Evolutionary conservation across 2,888 invertebrate genomes (phyloP), one percentile per base, ranked within the genome.

Genomic region (Euzetes globulus): DNA sequence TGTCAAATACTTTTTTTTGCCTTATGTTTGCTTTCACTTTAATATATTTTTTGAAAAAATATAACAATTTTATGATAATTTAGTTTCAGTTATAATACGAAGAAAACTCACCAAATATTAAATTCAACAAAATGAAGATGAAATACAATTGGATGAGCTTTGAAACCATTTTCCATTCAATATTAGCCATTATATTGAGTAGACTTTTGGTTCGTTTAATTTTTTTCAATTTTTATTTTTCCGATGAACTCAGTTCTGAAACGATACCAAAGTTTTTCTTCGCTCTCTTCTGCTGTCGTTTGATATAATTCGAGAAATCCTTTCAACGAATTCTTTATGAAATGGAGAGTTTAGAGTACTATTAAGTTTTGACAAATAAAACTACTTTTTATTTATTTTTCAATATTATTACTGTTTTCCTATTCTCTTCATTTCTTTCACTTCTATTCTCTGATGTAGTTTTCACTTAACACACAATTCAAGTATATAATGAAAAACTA

Each of bases 51-150:
- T 50, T 19, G 6, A 19, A 60, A 60, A 60, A 60, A 13, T 25
- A 60, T 60, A 60, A 29, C 60, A 60, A 60, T 60, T 60, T 60
- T 60, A 60, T 60, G 60, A 60, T 60, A 60, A 60, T 60, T 60
- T 17, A 15, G 15, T 60, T 27, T 15, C 5, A 60, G 6, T 60
- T 29, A 50, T 19, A 5, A 19, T 50, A 19, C 6, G 4, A 19
- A 11, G 4, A 11, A 15, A 27, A 60, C 60, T 60, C 29, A 60
- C 60, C 60, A 6, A 60, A 60, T 60, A 60, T 60, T 25, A 22
- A 60, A 60, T 22, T 60, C 15, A 25, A 27, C 60, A 60, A 60
- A 60, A 60, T 17, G 27, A 60, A 17, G 25, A 60, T 27, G 27
- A 60, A 25, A 13, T 22, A 22, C 22, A 22, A 60, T 60, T 19